Evolutionary conservation across 2,113 vertebrate species (phyloP).

Genomic region (Siniperca chuatsi): DNA sequence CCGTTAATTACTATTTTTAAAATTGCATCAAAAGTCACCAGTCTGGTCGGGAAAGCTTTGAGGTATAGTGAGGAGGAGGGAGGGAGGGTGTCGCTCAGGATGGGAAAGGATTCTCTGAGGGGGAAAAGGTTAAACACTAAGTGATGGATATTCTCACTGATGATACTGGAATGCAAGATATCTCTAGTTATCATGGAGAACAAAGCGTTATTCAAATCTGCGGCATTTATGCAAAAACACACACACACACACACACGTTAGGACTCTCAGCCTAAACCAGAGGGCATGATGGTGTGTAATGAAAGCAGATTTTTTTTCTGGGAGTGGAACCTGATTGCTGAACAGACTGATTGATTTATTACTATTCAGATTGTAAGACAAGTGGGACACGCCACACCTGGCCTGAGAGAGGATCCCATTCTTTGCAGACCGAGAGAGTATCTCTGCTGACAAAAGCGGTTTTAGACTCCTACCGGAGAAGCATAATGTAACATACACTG

Average conservation of each 20-base stretch:
- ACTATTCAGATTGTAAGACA: conserved; percentile 69
- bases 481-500: conserved; percentile 50
- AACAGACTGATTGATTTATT: conserved; percentile 63
- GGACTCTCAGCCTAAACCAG: not conserved
- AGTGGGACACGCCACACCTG: conserved; percentile 33
- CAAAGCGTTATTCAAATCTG: conserved; percentile 18
- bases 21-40: conserved; percentile 45
- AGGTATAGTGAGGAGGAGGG: conserved; percentile 45
- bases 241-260: conserved; percentile 9
- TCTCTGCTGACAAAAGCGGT: conserved; percentile 52
- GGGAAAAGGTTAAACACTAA: not conserved
- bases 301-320: conserved; percentile 10
- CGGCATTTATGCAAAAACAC: not conserved
- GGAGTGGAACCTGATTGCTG: conserved; percentile 54
- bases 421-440: conserved; percentile 26
- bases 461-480: conserved; percentile 45
- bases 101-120: not conserved
- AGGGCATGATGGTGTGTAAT: conserved; percentile 10
- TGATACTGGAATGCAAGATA: conserved; percentile 51
- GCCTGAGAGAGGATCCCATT: conserved; percentile 52
- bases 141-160: conserved; percentile 29
- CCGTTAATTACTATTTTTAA: conserved; percentile 1
- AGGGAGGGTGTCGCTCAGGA: not conserved
- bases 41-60: conserved; percentile 45
- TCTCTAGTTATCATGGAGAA: conserved; percentile 24